These are phyloP conservation scores for Clistopyga incitator DNA, from an alignment of 2,888 invertebrate genomes.

Conservation along the genomic window DNA sequence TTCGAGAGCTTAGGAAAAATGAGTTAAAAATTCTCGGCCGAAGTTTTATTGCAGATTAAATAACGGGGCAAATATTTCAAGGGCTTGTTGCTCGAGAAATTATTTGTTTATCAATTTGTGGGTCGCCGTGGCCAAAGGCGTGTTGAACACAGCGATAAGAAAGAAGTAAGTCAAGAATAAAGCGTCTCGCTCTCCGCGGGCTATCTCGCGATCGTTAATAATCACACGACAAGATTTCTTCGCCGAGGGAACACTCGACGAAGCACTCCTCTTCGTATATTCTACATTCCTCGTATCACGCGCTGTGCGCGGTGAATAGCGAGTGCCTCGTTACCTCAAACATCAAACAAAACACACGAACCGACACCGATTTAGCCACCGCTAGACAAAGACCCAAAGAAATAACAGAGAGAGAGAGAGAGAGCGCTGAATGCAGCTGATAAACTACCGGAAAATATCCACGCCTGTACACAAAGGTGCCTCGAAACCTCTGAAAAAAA, in stretches of 20 bases:
- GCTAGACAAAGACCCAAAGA: background rate
- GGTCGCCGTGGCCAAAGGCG: conserved; percentile 8
- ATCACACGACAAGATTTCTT: background rate
- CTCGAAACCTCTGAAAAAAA: no score
- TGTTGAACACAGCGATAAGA: conserved; percentile 27
- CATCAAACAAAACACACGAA: conserved; percentile 7
- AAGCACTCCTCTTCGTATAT: conserved; percentile 13
- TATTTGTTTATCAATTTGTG: conserved; percentile 41
- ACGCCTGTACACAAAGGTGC: background rate
- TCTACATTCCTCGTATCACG: conserved; percentile 2
- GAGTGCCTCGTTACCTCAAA: conserved; percentile 7
- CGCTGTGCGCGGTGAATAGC: background rate
- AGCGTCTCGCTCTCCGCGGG: background rate
- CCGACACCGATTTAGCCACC: conserved; percentile 35
- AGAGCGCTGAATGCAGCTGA: background rate
- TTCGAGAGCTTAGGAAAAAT: background rate
- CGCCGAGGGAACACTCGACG: background rate
- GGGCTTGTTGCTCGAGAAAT: conserved; percentile 20
- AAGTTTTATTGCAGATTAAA: conserved; percentile 46
- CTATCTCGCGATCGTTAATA: conserved; percentile 13
- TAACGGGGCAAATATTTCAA: conserved; percentile 1
- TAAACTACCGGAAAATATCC: background rate
- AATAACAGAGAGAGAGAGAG: no score
- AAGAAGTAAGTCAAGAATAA: conserved; percentile 25
- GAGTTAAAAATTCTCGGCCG: conserved; percentile 14